Evolutionary conservation across 1,140 invertebrate genomes (phyloP), one percentile per base, ranked within the genome.

Genomic region (Eupristina koningsbergeri): DNA sequence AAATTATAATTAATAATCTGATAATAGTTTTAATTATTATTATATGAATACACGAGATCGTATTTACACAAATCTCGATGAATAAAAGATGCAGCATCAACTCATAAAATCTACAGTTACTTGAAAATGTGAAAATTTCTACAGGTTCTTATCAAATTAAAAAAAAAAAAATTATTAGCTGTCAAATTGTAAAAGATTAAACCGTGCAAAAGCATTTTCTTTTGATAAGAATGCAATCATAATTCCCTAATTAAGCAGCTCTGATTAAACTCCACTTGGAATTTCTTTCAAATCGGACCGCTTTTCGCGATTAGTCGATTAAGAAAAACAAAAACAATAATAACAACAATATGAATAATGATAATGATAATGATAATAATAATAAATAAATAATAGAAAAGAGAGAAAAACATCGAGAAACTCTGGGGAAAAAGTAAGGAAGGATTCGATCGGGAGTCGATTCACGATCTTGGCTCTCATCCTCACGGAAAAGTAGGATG

Each of bases 401-500:
- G 11, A 7, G 41, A 45, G 41, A 45, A 45, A 45, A 45, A 45
- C 6, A 7, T 5, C 6, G 41, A 45, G 41, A 45, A 45, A 11
- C 41, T n/a, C n/a, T n/a, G n/a, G n/a, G n/a, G n/a, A n/a, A 45
- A 45, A 45, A 45, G 41, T 7, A 45, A 45, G 41, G 41, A 7
- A 45, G 41, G 41, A n/a, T n/a, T n/a, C 41, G 41, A 80, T 80
- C 69, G 83, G 53, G 41, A 74, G 67, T 84, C 76, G 69, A 74
- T 75, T 64, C 83, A 58, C 64, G 76, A 41, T 61, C 53, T 13
- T 34, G 73, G 2, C 15, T 2, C 9, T 8, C 15, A 13, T 50
- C 47, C 9, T 50, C 47, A 17, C 13, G 47, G 7, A 17, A 2
- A 17, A 17, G 47, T 50, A 8, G 8, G 7, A 17, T 9, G 47